These are phyloP conservation scores for Cryptus viduatorius DNA, from an alignment of 2,888 invertebrate genomes.

Conservation along the genomic window DNA sequence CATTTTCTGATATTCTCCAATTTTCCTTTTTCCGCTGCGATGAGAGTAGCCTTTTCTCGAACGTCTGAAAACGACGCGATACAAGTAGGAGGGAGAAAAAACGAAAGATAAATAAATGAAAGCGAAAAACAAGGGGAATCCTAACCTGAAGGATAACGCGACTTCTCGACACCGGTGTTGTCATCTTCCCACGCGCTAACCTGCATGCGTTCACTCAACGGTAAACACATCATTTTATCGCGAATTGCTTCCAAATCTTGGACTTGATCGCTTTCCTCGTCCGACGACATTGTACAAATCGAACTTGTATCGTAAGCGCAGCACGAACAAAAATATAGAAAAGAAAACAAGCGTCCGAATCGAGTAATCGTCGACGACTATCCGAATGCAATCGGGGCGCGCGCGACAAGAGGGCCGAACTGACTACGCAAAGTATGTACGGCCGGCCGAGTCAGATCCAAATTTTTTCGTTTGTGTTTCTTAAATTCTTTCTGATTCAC, in stretches of 20 bases:
- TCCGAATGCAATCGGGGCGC: neutral
- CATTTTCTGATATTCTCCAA: constrained; percentile 88
- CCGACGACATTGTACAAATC: constrained; percentile 76
- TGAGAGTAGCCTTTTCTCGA: constrained; percentile 89
- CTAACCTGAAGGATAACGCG: constrained; percentile 90
- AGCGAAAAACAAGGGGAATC: constrained; percentile 36
- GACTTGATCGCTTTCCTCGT: constrained; percentile 80
- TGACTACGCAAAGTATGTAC: neutral
- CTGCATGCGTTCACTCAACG: constrained; percentile 83
- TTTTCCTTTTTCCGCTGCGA: constrained; percentile 92
- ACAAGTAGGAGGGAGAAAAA: neutral
- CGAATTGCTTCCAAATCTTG: constrained; percentile 80
- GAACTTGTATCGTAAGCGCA: neutral
- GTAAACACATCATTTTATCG: constrained; percentile 78
- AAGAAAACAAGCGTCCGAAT: neutral
- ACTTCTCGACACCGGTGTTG: constrained; percentile 89
- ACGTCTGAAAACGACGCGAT: constrained; percentile 86
- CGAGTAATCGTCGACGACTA: constrained; percentile 22
- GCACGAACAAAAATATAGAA: neutral
- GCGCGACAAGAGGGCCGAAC: neutral
- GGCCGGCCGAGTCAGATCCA: neutral
- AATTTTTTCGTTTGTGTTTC: constrained; percentile 24
- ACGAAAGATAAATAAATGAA: neutral
- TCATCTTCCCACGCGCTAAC: constrained; percentile 95
- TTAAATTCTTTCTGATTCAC: neutral